Conservation (phyloP, 2,888 invertebrate species). For the Mimachlamys varia region DNA sequence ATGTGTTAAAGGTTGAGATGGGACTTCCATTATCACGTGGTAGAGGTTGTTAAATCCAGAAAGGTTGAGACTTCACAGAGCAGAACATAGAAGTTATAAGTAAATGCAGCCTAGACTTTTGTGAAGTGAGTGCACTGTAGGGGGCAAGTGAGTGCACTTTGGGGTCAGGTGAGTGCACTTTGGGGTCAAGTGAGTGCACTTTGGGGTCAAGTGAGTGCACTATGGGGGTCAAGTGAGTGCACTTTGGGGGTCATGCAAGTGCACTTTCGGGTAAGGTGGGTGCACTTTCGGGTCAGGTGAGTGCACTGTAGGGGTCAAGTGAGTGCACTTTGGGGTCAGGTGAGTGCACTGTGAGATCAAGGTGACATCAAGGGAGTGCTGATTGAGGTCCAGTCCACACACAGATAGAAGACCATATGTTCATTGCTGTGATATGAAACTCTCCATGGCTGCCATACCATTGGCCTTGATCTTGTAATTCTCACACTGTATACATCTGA, state of each 20-base stretch:
- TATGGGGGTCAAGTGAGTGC: no score
- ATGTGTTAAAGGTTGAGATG: not conserved
- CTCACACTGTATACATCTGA: not conserved
- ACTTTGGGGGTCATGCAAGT: no score
- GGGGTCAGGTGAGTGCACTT: no score
- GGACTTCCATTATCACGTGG: not conserved
- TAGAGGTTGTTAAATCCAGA: not conserved
- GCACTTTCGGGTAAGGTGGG: no score
- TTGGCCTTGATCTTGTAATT: not conserved
- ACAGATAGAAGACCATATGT: not conserved
- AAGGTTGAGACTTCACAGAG: not conserved
- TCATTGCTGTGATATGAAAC: slow-evolving; percentile 20
- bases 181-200: no score
- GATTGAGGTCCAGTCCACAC: not conserved
- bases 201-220: no score
- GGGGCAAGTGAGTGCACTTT: no score
- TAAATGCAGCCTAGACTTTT: not conserved
- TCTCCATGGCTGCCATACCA: not conserved
- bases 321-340: not conserved
- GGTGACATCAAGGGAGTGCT: not conserved
- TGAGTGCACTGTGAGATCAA: not conserved
- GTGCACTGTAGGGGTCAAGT: no score
- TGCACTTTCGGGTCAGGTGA: no score
- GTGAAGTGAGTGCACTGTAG: no score
- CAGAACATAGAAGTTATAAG: not conserved